These are phyloP conservation scores for Linhomoeus sp. DNA, from an alignment of 2,888 invertebrate genomes.

Conservation along the genomic window DNA sequence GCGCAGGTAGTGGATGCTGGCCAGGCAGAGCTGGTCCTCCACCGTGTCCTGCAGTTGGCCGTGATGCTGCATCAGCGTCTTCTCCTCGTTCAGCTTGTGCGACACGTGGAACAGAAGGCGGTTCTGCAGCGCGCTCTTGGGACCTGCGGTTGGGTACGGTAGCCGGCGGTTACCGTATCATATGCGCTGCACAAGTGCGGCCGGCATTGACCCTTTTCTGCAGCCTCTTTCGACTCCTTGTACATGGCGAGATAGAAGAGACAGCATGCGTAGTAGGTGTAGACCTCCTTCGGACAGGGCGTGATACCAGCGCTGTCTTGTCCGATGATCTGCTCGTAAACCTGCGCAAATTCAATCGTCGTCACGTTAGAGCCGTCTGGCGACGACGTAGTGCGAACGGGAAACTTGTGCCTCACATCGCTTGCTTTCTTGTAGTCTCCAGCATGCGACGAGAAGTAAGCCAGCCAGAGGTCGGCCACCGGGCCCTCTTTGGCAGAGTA, in stretches of 20 bases:
- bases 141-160: constrained; percentile 35
- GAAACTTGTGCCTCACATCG: constrained; percentile 35
- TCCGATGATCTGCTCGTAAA: constrained; percentile 33
- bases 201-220: constrained; percentile 34
- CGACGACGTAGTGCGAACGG: background rate
- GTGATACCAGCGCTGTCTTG: constrained; percentile 33
- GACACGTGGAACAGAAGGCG: constrained; percentile 74
- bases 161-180: too few species aligned
- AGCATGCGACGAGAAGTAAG: constrained; percentile 82
- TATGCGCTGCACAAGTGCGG: too few species aligned
- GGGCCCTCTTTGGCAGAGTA: constrained; percentile 36
- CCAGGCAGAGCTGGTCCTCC: constrained; percentile 83
- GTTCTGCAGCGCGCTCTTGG: constrained; percentile 46
- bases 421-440: constrained; percentile 72
- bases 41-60: constrained; percentile 58
- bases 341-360: constrained; percentile 17
- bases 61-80: constrained; percentile 58
- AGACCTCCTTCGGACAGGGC: constrained; percentile 38
- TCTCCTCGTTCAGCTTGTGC: constrained; percentile 75
- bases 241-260: constrained; percentile 81
- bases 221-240: constrained; percentile 44
- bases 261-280: constrained; percentile 69
- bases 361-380: too few species aligned
- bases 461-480: constrained; percentile 57
- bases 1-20: constrained; percentile 82